Evolutionary conservation across 2,113 vertebrate species (phyloP), one percentile per base, ranked within the genome.

Genomic region (Limanda limanda): DNA sequence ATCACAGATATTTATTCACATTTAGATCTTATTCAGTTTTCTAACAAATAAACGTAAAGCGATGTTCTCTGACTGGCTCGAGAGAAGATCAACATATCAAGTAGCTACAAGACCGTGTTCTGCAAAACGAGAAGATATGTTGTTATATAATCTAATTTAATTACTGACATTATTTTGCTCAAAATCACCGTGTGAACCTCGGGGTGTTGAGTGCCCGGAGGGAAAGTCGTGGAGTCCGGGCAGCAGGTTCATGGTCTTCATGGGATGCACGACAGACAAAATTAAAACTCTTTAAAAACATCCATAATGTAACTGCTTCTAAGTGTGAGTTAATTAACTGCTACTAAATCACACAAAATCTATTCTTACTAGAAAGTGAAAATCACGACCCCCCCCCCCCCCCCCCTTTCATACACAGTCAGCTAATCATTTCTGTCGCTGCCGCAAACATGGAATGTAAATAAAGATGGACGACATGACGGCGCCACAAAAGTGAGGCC

Each of bases 1-100:
- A 61, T 66, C 40, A 25, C 17, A 62, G 13, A 7, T n/a, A 23
- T 65, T 35, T 55, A 69, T 54, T 18, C 56, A 78, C 57, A 24
- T 54, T 24, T 56, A 37, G 47, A 73, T 17, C 12, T 45, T 17
- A 20, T 13, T 21, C 52, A 11, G n/a, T 9, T 54, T 54, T 47
- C 45, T 47, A 17, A 51, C 47, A 51, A 51, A 51, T 51, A 23
- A 23, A 23, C 21, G 4, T 31, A 31, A 31, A 31, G 1, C 31
- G 24, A 54, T 54, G 9, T 54, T 21, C 11, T 40, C 37, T 40
- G 37, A 40, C 37, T 40, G 37, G 37, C 37, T 3, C 37, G 37
- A 40, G 37, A 63, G 13, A 12, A 31, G 31, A 31, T 31, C 31
- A 6, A 31, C 31, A 31, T 31, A 31, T 31, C 31, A 23, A 35